Evolutionary conservation across 1,140 invertebrate genomes (phyloP).

Genomic region (Aricia agestis): DNA sequence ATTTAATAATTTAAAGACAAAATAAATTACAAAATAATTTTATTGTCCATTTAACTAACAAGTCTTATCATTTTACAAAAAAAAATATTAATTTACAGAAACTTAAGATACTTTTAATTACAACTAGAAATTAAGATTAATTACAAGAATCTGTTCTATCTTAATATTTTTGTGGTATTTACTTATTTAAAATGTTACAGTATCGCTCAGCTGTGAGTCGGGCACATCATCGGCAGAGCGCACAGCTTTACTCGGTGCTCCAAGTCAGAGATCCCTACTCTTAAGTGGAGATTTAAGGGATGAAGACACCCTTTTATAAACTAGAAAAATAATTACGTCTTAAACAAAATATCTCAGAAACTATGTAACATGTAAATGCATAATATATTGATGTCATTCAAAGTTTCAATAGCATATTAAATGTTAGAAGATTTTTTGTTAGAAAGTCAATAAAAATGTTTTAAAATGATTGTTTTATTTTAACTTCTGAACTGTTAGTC

Average conservation of each 20-base stretch:
- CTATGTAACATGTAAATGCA: neutral
- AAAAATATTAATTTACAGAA: too few species aligned
- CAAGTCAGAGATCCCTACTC: conserved; percentile 61
- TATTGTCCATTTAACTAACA: neutral
- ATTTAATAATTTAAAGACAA: neutral
- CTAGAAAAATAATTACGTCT: conserved; percentile 7
- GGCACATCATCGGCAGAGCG: conserved; percentile 76
- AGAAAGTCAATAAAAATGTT: neutral
- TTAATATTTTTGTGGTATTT: neutral
- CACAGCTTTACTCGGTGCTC: conserved; percentile 63
- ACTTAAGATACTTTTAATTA: too few species aligned
- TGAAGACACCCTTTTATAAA: conserved; percentile 70
- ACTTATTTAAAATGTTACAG: conserved; percentile 33
- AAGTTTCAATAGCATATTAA: neutral
- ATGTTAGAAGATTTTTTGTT: neutral
- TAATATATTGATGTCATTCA: neutral
- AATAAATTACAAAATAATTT: conserved; percentile 6
- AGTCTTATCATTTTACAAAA: too few species aligned
- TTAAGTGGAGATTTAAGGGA: conserved; percentile 64
- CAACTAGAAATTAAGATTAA: too few species aligned
- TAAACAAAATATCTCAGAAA: neutral
- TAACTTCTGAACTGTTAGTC: neutral
- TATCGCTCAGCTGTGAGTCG: conserved; percentile 72
- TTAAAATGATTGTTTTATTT: neutral
- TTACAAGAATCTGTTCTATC: conserved; percentile 16